phyloP scores from a whole-genome alignment of 2,888 invertebrate genomes.

The Acleris laterana region DNA sequence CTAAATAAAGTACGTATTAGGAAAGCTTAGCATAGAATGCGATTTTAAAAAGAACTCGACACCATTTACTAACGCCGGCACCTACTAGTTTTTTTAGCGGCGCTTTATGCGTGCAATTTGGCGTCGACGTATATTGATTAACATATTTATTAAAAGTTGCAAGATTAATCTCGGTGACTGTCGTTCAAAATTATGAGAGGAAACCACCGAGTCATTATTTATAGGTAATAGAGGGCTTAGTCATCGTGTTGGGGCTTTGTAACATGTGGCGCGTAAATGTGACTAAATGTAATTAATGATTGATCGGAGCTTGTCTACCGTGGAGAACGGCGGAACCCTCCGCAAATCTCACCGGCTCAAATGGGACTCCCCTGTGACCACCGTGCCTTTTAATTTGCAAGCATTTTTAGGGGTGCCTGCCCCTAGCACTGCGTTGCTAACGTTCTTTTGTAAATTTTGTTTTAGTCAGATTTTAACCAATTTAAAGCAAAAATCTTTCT shows the following conservation, averaged over 20 bases:
- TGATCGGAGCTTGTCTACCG: slow-evolving; percentile 73
- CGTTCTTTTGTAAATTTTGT: slow-evolving; percentile 20
- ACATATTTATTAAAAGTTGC: slow-evolving; percentile 30
- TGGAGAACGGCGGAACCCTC: slow-evolving; percentile 63
- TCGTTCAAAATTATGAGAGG: slow-evolving; percentile 16
- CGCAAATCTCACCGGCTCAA: slow-evolving; percentile 75
- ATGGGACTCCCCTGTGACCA: slow-evolving; percentile 69
- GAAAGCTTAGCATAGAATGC: no score
- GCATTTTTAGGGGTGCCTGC: slow-evolving; percentile 67
- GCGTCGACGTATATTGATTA: slow-evolving; percentile 11
- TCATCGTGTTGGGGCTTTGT: slow-evolving; percentile 48
- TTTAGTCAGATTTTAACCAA: background rate
- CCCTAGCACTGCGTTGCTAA: slow-evolving; percentile 43
- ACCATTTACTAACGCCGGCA: no score
- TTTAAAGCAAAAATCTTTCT: no score
- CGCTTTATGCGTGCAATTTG: background rate
- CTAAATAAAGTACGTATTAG: no score
- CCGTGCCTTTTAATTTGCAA: slow-evolving; percentile 83
- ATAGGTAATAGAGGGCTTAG: slow-evolving; percentile 47
- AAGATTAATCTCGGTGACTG: slow-evolving; percentile 25
- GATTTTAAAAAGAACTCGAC: no score
- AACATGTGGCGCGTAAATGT: slow-evolving; percentile 81
- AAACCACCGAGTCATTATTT: slow-evolving; percentile 33
- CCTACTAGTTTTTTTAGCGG: no score
- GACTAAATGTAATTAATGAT: slow-evolving; percentile 82